Conservation (phyloP, 2,113 vertebrate genomes). For the Microcebus murinus region DNA sequence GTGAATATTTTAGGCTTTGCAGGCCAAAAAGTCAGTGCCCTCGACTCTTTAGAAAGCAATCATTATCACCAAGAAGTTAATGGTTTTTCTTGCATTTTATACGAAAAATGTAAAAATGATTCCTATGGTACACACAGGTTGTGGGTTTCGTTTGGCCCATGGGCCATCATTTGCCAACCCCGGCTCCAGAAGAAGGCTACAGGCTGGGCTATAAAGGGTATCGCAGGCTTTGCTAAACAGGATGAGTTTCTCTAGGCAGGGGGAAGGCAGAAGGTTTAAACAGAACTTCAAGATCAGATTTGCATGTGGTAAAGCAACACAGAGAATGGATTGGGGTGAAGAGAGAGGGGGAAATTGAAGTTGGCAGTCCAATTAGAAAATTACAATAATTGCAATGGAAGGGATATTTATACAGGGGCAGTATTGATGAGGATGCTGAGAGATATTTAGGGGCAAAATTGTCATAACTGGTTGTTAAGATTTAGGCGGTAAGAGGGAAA, state of each 20-base stretch:
- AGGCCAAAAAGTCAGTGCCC: neutral
- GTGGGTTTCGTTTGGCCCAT: neutral
- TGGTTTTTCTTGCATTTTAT: neutral
- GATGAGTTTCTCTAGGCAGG: neutral
- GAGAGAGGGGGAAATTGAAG: neutral
- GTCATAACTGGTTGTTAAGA: neutral
- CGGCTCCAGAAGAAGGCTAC: neutral
- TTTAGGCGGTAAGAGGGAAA: neutral
- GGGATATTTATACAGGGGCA: neutral
- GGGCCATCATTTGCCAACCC: neutral
- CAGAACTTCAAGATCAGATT: neutral
- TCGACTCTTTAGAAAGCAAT: neutral
- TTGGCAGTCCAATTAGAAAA: neutral
- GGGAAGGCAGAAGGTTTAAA: neutral
- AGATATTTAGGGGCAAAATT: slow-evolving; percentile 37
- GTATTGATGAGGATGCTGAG: neutral
- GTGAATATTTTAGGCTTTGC: neutral
- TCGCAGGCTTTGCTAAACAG: neutral
- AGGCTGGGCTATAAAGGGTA: neutral
- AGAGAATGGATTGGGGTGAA: neutral
- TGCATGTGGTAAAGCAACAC: neutral
- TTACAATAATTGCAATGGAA: neutral
- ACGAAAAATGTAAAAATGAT: neutral
- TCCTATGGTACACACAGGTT: neutral
- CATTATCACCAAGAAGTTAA: neutral